Evolutionary conservation across 2,888 invertebrate species (phyloP).

Genomic region (Drosophila silvestris): DNA sequence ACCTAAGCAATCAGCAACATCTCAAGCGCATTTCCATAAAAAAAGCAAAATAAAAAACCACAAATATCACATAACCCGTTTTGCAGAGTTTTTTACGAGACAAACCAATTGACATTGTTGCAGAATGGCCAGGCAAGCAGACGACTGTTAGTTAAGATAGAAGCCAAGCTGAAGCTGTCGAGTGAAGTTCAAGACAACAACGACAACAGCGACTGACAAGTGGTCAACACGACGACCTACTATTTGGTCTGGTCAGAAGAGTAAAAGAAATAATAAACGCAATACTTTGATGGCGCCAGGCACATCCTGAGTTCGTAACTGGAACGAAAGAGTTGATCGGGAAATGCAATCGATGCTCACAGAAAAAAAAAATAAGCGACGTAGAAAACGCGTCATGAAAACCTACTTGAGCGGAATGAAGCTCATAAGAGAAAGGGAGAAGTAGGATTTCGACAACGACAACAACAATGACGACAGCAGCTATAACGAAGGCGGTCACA

Average conservation of each 20-base stretch:
- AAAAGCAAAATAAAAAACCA: neutral
- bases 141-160: conserved; percentile 13
- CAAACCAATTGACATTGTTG: conserved; percentile 43
- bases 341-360: conserved; percentile 42
- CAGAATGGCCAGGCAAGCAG: conserved; percentile 18
- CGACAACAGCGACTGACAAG: conserved; percentile 10
- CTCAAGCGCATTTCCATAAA: conserved; percentile 27
- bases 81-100: conserved; percentile 37
- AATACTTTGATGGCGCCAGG: conserved; percentile 60
- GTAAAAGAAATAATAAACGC: conserved; percentile 30
- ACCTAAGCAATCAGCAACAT: conserved; percentile 21
- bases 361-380: conserved; percentile 16
- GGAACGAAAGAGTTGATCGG: conserved; percentile 57
- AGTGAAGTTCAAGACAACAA: conserved; percentile 35
- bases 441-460: conserved; percentile 57
- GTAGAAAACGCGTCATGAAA: conserved; percentile 51
- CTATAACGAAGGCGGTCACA: conserved; percentile 44
- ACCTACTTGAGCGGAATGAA: conserved; percentile 49
- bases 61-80: conserved; percentile 43
- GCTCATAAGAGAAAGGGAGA: conserved; percentile 15
- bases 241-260: conserved; percentile 32
- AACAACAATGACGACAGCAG: conserved; percentile 28
- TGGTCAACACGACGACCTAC: conserved; percentile 49
- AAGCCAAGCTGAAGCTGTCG: conserved; percentile 14
- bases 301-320: conserved; percentile 48